Conservation (phyloP, 2,888 invertebrate species). For the Harpalus rufipes region DNA sequence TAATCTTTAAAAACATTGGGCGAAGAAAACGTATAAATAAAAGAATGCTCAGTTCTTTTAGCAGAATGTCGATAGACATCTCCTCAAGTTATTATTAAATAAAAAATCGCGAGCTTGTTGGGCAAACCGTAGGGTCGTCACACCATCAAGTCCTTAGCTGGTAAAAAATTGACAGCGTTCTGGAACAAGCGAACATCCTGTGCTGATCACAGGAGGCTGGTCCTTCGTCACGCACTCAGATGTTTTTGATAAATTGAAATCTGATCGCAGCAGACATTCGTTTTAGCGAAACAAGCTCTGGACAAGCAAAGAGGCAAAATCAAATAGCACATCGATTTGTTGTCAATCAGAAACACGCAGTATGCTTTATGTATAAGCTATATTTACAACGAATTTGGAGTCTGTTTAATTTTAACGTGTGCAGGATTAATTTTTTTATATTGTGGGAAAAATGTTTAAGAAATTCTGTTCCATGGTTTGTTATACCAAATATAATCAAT, state of each 20-base stretch:
- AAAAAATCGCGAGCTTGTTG: constrained; percentile 33
- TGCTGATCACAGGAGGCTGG: constrained; percentile 24
- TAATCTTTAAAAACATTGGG: not conserved
- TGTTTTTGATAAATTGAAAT: constrained; percentile 55
- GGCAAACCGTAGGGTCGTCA: constrained; percentile 17
- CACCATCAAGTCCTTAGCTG: constrained; percentile 17
- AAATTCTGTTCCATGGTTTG: too few relatives aligned
- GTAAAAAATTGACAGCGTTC: constrained; percentile 37
- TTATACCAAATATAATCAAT: too few relatives aligned
- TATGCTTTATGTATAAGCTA: not conserved
- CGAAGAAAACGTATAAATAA: not conserved
- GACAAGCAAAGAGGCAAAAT: constrained; percentile 33
- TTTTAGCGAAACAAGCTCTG: constrained; percentile 43
- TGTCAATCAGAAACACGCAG: not conserved
- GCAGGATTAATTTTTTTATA: too few relatives aligned
- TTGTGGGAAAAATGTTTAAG: too few relatives aligned
- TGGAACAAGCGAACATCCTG: not conserved
- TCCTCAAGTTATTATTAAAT: constrained; percentile 15
- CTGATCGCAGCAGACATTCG: constrained; percentile 43
- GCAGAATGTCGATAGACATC: constrained; percentile 4
- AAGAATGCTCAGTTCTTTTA: not conserved
- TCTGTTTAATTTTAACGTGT: too few relatives aligned
- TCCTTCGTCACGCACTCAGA: constrained; percentile 47
- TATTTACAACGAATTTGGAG: too few relatives aligned
- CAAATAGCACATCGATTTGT: constrained; percentile 26